Evolutionary conservation across 2,797 vertebrate genomes (phyloP), one percentile per base, ranked within the genome.

Genomic region (Ctenopoma kingsleyae): DNA sequence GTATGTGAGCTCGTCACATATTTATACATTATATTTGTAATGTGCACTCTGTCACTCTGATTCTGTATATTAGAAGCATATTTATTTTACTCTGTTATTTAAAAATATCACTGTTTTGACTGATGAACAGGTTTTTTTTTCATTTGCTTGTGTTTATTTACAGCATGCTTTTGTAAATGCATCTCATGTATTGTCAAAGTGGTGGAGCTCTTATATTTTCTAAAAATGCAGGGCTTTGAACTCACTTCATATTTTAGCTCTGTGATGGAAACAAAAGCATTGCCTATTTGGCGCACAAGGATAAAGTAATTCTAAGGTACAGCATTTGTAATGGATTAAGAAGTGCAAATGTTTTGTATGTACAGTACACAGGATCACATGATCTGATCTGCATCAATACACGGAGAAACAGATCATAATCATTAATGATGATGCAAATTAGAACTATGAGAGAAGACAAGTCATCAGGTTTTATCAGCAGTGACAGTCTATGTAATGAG

Each of bases 381-480:
- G n/a, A 13, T 25, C 50, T 16, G 20, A 44, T 57, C 19, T 53
- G 40, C 19, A 51, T 25, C 23, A 25, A 27, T 16, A 10, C 30
- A 4, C 40, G 35, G 38, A 41, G 52, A 47, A 76, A 57, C n/a
- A 17, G 32, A 47, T 80, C 50, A 71, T 46, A 13, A 70, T 69
- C 57, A 13, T 54, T 44, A 44, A 64, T 54, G 27, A 22, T 60
- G 43, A 46, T 32, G 46, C n/a, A 50, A 71, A 70, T 77, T 61
- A 70, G 77, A 67, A 52, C 46, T 19, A 46, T 19, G 41, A 70
- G 56, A 74, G 47, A 68, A 54, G 66, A 56, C 16, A 32, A 78
- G 67, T 74, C 58, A 43, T 83, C 73, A 56, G 2, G 56, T 71
- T 77, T 83, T 59, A 83, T 81, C 73, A 51, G 66, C 65, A 54